Evolutionary conservation across 2,797 vertebrate genomes (phyloP).

Genomic region (Lindbergichthys nudifrons): DNA sequence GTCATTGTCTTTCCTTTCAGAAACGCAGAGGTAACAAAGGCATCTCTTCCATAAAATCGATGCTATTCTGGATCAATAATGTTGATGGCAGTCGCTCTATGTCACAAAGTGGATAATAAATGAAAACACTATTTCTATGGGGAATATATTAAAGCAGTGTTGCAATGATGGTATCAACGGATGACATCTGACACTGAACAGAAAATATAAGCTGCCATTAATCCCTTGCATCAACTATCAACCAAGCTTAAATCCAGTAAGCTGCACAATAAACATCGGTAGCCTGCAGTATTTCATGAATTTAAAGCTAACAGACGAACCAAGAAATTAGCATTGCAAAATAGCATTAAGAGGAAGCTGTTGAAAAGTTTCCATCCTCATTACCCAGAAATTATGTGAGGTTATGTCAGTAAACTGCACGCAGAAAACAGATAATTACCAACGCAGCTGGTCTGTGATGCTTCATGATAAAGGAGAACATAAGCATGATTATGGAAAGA

Average conservation of each 20-base stretch:
- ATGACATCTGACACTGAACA: background rate
- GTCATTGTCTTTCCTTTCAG: too few relatives aligned
- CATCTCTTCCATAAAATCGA: too few relatives aligned
- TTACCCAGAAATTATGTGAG: slow-evolving; percentile 39
- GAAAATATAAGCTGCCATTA: background rate
- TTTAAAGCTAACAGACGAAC: background rate
- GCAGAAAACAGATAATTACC: slow-evolving; percentile 37
- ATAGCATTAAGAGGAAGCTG: slow-evolving; percentile 27
- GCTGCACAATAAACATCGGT: background rate
- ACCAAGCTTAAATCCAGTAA: background rate
- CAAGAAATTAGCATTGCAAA: slow-evolving; percentile 22
- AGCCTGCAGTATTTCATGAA: too few relatives aligned
- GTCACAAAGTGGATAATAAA: too few relatives aligned
- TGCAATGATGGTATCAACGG: too few relatives aligned
- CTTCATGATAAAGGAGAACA: slow-evolving; percentile 17
- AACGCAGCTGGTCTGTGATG: slow-evolving; percentile 37
- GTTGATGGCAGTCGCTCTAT: too few relatives aligned
- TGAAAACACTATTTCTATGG: too few relatives aligned
- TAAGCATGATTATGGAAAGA: slow-evolving; percentile 10
- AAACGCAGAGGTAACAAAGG: too few relatives aligned
- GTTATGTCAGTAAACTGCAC: slow-evolving; percentile 47
- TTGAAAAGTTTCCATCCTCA: slow-evolving; percentile 38
- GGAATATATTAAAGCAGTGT: too few relatives aligned
- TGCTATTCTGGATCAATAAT: too few relatives aligned
- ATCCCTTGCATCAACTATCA: background rate